Evolutionary conservation across 1,140 invertebrate genomes (phyloP), one percentile per base, ranked within the genome.

Genomic region (Eciton burchellii): DNA sequence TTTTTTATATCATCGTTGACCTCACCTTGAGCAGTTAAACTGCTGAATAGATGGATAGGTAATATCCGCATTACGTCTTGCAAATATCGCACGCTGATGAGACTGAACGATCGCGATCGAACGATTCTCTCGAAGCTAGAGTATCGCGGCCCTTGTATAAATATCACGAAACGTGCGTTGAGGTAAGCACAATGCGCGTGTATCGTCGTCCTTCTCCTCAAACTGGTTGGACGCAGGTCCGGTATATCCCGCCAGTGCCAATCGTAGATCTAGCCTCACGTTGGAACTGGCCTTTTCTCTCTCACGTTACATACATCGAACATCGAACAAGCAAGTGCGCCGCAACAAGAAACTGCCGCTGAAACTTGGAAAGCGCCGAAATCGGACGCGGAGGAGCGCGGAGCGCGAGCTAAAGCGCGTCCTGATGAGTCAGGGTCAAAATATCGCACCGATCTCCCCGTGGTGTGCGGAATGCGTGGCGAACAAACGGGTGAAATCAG

Each of bases 401-500:
- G n/a, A n/a, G n/a, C n/a, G n/a, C n/a, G n/a, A n/a, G n/a, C n/a
- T n/a, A n/a, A n/a, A n/a, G n/a, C n/a, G n/a, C n/a, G n/a, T n/a
- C n/a, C n/a, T n/a, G n/a, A n/a, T 29, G 19, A 52, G 59, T 26
- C 35, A n/a, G 71, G 59, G 59, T 45, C 26, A 73, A 81, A 81
- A 81, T 72, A 81, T 81, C 79, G 60, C 43, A 14, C 41, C 41
- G 63, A 79, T 79, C 77, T 72, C 77, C 24, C 41, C 26, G 35
- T 14, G n/a, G 12, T 35, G n/a, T n/a, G n/a, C 56, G 29, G 62
- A 81, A 82, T 54, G 65, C 62, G 45, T 70, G 81, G 81, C 83
- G 90, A 88, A 90, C 88, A 90, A 91, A 90, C 91, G 91, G 89
- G 89, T 91, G 91, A 91, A 92, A 92, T 91, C 86, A 88, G 87